These are phyloP conservation scores for Turdus rufiventris DNA, from an alignment of 2,113 vertebrate species.

Conservation along the genomic window DNA sequence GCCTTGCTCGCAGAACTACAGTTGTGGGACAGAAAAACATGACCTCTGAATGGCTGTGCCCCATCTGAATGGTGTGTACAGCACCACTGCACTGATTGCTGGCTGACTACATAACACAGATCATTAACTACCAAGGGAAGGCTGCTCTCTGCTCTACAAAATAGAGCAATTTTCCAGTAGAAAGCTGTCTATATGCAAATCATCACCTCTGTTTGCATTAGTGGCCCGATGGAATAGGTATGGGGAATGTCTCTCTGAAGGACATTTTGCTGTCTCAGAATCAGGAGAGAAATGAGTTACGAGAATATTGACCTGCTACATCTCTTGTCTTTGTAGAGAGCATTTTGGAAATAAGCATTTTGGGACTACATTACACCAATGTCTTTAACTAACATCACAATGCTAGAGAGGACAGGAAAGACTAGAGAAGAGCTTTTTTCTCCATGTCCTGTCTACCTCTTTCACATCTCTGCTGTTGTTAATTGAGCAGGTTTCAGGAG, in stretches of 20 bases:
- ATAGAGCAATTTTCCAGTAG: background rate
- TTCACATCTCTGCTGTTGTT: background rate
- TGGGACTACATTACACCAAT: background rate
- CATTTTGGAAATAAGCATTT: background rate
- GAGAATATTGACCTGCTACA: background rate
- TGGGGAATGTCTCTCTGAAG: background rate
- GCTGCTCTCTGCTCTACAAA: background rate
- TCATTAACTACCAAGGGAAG: background rate
- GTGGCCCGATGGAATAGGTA: background rate
- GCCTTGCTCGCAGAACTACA: background rate
- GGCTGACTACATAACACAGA: background rate
- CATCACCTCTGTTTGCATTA: background rate
- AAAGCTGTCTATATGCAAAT: constrained; percentile 31
- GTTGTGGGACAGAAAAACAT: background rate
- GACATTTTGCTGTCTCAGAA: background rate
- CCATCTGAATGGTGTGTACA: background rate
- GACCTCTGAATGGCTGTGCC: background rate
- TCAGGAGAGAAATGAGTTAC: background rate
- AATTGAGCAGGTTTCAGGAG: background rate
- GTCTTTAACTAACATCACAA: background rate
- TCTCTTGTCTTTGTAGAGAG: background rate
- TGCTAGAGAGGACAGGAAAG: background rate
- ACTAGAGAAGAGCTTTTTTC: background rate
- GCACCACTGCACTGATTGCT: background rate
- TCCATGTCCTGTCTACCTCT: background rate